These are phyloP conservation scores for Steinernema hermaphroditum DNA, from an alignment of 2,888 invertebrate species.

Conservation along the genomic window DNA sequence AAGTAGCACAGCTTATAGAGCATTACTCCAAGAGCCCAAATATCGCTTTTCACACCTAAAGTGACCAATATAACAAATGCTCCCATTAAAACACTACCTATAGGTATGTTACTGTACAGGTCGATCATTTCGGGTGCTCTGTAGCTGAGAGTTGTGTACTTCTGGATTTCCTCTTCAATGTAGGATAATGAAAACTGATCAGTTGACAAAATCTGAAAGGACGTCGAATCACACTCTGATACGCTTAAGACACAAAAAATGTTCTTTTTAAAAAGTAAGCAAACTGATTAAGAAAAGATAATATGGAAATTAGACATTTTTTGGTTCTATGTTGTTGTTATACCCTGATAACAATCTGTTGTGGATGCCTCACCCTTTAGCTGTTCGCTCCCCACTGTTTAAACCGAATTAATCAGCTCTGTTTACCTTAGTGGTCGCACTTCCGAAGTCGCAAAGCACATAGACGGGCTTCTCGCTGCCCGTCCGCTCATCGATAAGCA, in stretches of 20 bases:
- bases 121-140: constrained; percentile 91
- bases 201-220: constrained; percentile 73
- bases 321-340: too few relatives aligned
- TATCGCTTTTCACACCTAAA: constrained; percentile 59
- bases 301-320: too few relatives aligned
- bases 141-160: constrained; percentile 85
- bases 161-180: constrained; percentile 62
- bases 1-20: constrained; percentile 87
- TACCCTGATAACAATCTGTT: too few relatives aligned
- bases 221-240: constrained; percentile 49
- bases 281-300: too few relatives aligned
- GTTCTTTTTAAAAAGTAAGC: too few relatives aligned
- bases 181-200: constrained; percentile 46
- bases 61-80: too few relatives aligned
- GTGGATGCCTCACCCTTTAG: too few relatives aligned
- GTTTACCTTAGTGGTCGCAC: constrained; percentile 78
- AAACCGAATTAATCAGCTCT: neutral
- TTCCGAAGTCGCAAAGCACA: constrained; percentile 90
- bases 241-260: constrained; percentile 57
- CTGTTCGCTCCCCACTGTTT: too few relatives aligned
- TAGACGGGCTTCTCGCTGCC: constrained; percentile 71
- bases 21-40: constrained; percentile 79
- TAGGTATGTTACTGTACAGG: constrained; percentile 80
- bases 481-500: constrained; percentile 79
- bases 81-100: too few relatives aligned